Evolutionary conservation across 2,113 vertebrate genomes (phyloP), one percentile per base, ranked within the genome.

Genomic region (Perca schrenkii): DNA sequence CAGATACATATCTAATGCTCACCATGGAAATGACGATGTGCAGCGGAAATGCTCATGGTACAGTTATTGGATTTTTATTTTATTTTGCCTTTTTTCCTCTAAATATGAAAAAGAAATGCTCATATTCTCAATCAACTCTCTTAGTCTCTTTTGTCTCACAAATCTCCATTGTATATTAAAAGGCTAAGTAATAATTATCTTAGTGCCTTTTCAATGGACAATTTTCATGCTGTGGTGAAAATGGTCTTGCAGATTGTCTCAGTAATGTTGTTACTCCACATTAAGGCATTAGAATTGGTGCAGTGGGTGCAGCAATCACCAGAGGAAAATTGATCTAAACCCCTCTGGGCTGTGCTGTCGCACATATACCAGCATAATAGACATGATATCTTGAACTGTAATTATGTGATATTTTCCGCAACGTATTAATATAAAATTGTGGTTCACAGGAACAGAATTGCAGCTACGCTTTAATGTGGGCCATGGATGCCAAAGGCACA

Each of bases 1-100:
- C 90, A 92, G 92, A 95, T 93, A 89, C 91, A 91, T 91, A 93
- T 93, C 92, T 92, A 89, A 92, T 81, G 80, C 76, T 88, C 78
- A 69, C 85, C 69, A 80, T 74, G 77, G 89, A 92, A 89, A 92
- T 90, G 79, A 86, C 70, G 74, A 86, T 91, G 81, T 84, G 73
- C 86, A 82, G 74, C 49, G 12, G 64, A 94, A 86, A 88, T 82
- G 89, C 82, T 90, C 83, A 71, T 87, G 40, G 54, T 87, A 83
- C 82, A 84, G 77, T 92, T 86, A 86, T 69, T 80, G 67, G 63
- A 83, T 84, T 90, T 83, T 88, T 83, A 73, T 74, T 49, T 86
- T 76, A 43, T 73, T 87, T 70, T 74, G 43, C 50, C 28, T 67
- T 75, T 87, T 80, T 73, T 56, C n/a, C 17, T 84, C 63, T 70